Percentiles rank a stretch among this genome's conserved stretches.
Conservation (phyloP, 2,113 vertebrate species). For the Alouatta palliata region DNA sequence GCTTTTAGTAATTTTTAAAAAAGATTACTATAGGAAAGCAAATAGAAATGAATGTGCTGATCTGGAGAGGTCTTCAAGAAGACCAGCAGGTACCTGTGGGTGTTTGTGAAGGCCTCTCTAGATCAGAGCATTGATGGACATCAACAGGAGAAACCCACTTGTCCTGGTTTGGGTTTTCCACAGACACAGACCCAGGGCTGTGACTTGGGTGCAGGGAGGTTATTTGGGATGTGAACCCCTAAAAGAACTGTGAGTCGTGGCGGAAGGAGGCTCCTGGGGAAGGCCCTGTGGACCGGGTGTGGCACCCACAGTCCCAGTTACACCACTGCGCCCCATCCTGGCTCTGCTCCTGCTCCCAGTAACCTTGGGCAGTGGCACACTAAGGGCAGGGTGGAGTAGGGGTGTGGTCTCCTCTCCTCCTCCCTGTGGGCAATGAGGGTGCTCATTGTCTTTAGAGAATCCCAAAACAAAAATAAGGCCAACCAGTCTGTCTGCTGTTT, state of each 20-base stretch:
- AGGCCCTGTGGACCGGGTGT: not conserved
- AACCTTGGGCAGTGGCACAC: not conserved
- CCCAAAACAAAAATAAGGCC: not conserved
- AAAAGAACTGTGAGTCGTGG: not conserved
- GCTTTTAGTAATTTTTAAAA: not conserved
- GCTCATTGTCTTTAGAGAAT: not conserved
- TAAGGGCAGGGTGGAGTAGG: too few relatives aligned
- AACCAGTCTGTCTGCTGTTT: not conserved
- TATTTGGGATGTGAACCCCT: not conserved
- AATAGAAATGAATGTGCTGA: too few relatives aligned
- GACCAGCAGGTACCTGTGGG: too few relatives aligned
- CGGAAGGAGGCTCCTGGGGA: not conserved
- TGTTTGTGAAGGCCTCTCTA: not conserved
- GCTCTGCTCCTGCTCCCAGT: rapidly evolving
- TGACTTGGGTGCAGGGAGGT: not conserved
- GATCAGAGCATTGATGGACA: not conserved
- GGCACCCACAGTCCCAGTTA: too few relatives aligned
- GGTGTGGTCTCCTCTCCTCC: too few relatives aligned
- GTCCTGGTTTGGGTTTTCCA: not conserved
- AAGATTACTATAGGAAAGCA: not conserved
- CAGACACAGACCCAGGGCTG: not conserved
- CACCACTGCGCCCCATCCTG: rapidly evolving
- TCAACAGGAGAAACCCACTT: not conserved
- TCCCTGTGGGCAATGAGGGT: not conserved
- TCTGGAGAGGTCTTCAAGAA: too few relatives aligned